Conservation (phyloP, 2,888 invertebrate species). For the Muschampia plurimacula region DNA sequence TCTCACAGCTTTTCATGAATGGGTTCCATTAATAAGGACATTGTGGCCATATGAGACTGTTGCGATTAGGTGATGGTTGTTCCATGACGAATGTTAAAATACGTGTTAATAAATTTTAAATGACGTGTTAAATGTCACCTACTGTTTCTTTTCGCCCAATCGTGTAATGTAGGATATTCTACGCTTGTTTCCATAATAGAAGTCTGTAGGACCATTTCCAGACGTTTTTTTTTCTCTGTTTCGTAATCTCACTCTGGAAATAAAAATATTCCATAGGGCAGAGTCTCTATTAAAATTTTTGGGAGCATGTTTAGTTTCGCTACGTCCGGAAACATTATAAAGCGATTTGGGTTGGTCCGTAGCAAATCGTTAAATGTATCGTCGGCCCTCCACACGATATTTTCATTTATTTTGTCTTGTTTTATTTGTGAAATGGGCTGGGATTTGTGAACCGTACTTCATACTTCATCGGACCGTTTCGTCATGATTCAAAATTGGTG, state of each 20-base stretch:
- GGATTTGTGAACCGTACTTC: constrained; percentile 9
- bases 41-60: no score
- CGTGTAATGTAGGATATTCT: no score
- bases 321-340: constrained; percentile 48
- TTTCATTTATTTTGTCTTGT: constrained; percentile 24
- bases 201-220: no score
- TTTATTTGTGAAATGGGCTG: constrained; percentile 19
- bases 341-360: constrained; percentile 40
- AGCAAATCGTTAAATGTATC: constrained; percentile 34
- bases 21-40: no score
- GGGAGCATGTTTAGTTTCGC: constrained; percentile 31
- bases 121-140: no score
- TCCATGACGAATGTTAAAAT: no score
- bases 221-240: no score
- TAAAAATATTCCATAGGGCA: constrained; percentile 9
- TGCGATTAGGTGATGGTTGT: no score
- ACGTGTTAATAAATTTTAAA: no score
- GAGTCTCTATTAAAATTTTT: constrained; percentile 38
- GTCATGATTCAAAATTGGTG: constrained; percentile 26
- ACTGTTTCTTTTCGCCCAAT: no score
- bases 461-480: constrained; percentile 22
- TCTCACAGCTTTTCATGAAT: no score
- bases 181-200: no score
- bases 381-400: constrained; percentile 31
- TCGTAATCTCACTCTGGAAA: neutral